Base-by-base conservation (phyloP, 1,140 invertebrate species). In the Oppia nitens region DNA sequence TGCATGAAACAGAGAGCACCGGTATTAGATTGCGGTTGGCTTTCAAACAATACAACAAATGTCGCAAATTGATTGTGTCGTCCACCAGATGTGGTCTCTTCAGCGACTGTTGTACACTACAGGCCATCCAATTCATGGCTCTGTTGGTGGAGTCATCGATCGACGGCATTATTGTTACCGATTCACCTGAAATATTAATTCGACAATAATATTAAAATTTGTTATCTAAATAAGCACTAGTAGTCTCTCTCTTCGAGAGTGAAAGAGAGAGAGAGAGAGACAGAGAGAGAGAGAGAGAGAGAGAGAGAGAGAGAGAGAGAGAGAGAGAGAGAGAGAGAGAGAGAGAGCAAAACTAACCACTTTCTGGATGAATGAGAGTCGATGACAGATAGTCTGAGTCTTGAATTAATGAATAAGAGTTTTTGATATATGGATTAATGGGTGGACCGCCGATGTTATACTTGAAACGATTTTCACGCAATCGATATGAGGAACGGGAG, bases 361-460 rank as follows among this genome's bases (percentile, higher is more conserved):
- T 40, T 40, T 40, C 32, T 17, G 32, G 17, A 17, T 40, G 6
- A 40, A 17, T 40, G 17, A 40, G 6, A 9, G 32, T 40, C 17
- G 32, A 40, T 40, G 32, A 40, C 6, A 40, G 32, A n/a, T n/a
- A n/a, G 17, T 40, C 32, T 9, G 32, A 9, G 6, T 9, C 17
- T 40, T 40, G 32, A 9, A 24, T n/a, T 21, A 57, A 48, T 6
- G 47, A 9, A 29, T 55, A 26, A 12, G 77, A 74, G 65, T 82
- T 82, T 59, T 78, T 70, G 28, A 81, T 73, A 79, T 81, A 84
- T 59, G 81, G 81, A 68, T 83, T 83, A 0, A 80, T 78, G 28
- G 81, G 75, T 32, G 79, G 75, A 48, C 78, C 76, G 2, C 85
- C 85, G 51, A 85, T 75, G 64, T 82, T 79, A 69, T 85, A 81